Evolutionary conservation across 2,797 vertebrate genomes (phyloP), one percentile per base, ranked within the genome.

Genomic region (Enteromius mattozi): DNA sequence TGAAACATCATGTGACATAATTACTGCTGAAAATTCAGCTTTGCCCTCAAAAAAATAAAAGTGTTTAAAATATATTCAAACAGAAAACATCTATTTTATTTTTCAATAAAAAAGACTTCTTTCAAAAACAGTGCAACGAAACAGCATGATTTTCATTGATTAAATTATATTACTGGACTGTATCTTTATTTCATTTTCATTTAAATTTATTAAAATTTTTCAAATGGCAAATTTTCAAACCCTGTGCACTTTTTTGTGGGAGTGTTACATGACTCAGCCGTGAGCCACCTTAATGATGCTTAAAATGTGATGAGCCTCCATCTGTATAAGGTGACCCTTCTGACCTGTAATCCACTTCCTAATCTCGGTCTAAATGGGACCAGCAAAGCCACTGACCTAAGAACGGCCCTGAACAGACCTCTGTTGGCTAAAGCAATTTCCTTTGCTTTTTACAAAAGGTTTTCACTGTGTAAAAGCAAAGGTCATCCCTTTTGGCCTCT

Each of bases 401-500:
- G 79, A 49, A 65, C 24, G 45, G 85, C 80, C 75, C 80, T 66
- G 24, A 45, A 47, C 30, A 77, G 85, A 80, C 85, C 85, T 82
- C 66, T 51, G 70, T 69, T 78, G 85, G 81, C 71, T 81, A 77
- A 86, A 88, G 86, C 85, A 88, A 90, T 90, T 88, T 88, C 75
- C 88, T 66, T 42, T 69, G 70, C 71, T 80, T 87, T 88, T 87
- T 87, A 85, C 85, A 88, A 82, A 85, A 69, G 83, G 69, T 75
- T 84, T 83, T 83, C 76, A 86, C 56, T 78, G 85, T 61, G 72
- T 82, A 84, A 85, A 85, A 63, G 80, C 47, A 82, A 42, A 54
- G 17, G n/a, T 85, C 78, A 75, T 54, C 66, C 42, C 78, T 72
- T 42, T 49, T 75, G 63, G n/a, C 65, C 81, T 81, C 68, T 81